Base-by-base conservation (phyloP, 2,888 invertebrate genomes). In the Linhomoeus sp. region DNA sequence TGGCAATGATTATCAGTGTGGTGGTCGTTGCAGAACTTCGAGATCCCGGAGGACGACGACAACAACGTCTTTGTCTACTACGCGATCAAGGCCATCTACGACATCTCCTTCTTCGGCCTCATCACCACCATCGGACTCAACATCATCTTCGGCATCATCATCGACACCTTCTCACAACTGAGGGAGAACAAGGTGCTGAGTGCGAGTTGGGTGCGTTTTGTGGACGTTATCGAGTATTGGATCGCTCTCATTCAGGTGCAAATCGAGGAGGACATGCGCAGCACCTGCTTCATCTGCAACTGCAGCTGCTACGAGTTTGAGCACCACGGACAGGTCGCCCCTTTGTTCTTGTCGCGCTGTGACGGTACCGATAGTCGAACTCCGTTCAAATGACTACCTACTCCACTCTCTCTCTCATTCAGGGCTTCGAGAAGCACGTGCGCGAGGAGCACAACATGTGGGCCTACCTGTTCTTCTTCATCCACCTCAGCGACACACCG, bases 61-160 rank as follows among this genome's bases (percentile, higher is more conserved):
- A 24, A 52, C 50, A 38, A 48, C 45, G 1, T n/a, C 38, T n/a
- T 49, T 51, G 46, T 51, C 50, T 41, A 58, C 59, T 67, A 66
- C 50, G 61, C 62, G 14, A 56, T 60, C 39, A 58, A 65, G 26
- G 62, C 64, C 15, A 49, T 67, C 25, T 67, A 62, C 51, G 66
- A 67, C 52, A 60, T 67, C 22, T 61, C 65, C 22, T 67, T 67
- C 60, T 67, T 67, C 57, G 62, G 66, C 52, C 63, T 66, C 56
- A 64, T 67, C 55, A 65, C 66, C 14, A 67, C 67, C 36, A 67
- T 67, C 51, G 67, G 67, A 26, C 59, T 67, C 45, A 67, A 67
- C 61, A 66, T 67, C 53, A 66, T 67, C 56, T 66, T 67, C 49
- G 67, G 67, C 55, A 67, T 67, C 57, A 67, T 67, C 45, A 66